Base-by-base conservation (phyloP, 1,140 invertebrate genomes). In the Ostrea denselamellosa region DNA sequence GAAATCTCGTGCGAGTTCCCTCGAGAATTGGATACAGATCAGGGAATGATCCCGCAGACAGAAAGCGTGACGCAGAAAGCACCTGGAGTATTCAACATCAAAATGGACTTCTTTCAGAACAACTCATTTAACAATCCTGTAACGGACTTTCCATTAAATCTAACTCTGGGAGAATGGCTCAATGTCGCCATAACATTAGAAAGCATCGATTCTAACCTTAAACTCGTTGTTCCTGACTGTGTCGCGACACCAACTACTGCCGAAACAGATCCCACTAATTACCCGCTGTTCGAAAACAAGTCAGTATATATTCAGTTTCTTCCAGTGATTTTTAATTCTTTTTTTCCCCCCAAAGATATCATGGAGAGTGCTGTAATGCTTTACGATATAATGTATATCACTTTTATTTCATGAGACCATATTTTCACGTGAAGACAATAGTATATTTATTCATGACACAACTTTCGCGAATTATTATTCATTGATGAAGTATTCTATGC, bases 211-310 rank as follows among this genome's bases (percentile, higher is more conserved):
- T 28, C 87, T 2, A 86, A 88, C 2, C 89, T 94, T 8, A 94
- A 93, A 84, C 85, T 94, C 25, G 88, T 94, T 54, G 90, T 94
- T 34, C 90, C 87, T 0, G 85, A 91, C 56, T 94, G 93, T 65
- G 86, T 89, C 51, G 91, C 92, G 2, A 91, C 92, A 19, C 90
- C 92, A 0, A 86, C 90, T 14, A 83, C 65, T 10, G 58, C 90
- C 25, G 82, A 71, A 22, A 88, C 87, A 25, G 86, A 90, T 54
- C 54, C 83, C 0, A 88, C 90, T 1, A 88, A 85, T 10, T 91
- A 92, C 77, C 83, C 85, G 3, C 87, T 94, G 2, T 89, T 93
- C 54, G 22, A 34, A 28, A 68, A 94, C 85, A 93, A 92, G 93
- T 93, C 68, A 87, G 90, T 83, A 62, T 17, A 62, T 17, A 17